These are phyloP conservation scores for Lutraria lutraria DNA, from an alignment of 2,888 invertebrate species.

Conservation along the genomic window DNA sequence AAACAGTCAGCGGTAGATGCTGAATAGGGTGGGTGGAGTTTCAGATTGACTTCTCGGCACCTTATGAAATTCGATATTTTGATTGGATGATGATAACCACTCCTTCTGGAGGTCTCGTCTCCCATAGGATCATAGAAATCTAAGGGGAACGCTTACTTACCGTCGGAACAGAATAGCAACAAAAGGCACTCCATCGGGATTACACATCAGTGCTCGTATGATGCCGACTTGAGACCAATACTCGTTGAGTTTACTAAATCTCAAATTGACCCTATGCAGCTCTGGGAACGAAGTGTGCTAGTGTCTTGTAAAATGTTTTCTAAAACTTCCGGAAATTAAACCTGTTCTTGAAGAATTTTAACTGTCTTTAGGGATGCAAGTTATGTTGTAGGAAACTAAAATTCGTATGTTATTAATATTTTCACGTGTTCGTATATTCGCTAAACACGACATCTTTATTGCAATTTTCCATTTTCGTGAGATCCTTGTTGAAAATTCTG, in stretches of 20 bases:
- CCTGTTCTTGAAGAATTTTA: slow-evolving; percentile 72
- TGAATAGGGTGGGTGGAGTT: slow-evolving; percentile 61
- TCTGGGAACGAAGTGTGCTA: slow-evolving; percentile 46
- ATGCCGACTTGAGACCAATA: slow-evolving; percentile 73
- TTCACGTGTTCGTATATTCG: slow-evolving; percentile 54
- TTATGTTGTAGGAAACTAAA: slow-evolving; percentile 29
- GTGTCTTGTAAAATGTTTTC: slow-evolving; percentile 51
- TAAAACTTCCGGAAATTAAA: slow-evolving; percentile 67
- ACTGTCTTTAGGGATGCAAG: slow-evolving; percentile 64
- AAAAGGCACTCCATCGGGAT: slow-evolving; percentile 85
- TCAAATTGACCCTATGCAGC: slow-evolving; percentile 67
- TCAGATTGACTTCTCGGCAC: slow-evolving; percentile 58
- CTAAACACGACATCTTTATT: slow-evolving; percentile 64
- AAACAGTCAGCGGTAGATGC: slow-evolving; percentile 63
- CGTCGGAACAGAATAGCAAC: slow-evolving; percentile 81
- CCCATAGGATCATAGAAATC: slow-evolving; percentile 76
- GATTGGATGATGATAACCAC: slow-evolving; percentile 65
- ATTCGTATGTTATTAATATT: slow-evolving; percentile 45
- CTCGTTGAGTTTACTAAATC: slow-evolving; percentile 55
- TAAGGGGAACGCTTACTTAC: slow-evolving; percentile 77
- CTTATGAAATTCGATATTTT: slow-evolving; percentile 67
- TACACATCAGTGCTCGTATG: slow-evolving; percentile 77
- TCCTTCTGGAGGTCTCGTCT: slow-evolving; percentile 68
- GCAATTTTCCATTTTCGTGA: slow-evolving; percentile 61
- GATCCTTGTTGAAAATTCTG: slow-evolving; percentile 36